These are phyloP conservation scores for Conger conger DNA, from an alignment of 2,113 vertebrate species.

Conservation along the genomic window DNA sequence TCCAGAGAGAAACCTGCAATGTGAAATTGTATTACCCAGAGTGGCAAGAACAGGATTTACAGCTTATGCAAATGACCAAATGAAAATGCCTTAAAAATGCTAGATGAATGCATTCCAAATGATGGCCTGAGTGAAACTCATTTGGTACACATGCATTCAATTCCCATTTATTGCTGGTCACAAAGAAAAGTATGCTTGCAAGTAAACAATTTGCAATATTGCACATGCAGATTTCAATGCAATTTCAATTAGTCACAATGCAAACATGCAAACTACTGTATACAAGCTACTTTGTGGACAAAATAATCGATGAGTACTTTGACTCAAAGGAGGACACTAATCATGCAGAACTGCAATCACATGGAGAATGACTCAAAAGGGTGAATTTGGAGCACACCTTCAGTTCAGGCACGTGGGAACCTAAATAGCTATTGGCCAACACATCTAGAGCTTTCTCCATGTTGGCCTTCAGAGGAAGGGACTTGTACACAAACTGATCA, in stretches of 20 bases:
- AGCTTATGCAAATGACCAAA: neutral
- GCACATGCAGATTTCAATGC: neutral
- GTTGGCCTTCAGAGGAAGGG: conserved; percentile 65
- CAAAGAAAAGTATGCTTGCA: neutral
- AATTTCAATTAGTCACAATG: too few relatives aligned
- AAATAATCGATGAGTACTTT: neutral
- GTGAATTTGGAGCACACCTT: conserved; percentile 31
- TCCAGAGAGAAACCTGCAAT: conserved; percentile 90
- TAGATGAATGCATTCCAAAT: neutral
- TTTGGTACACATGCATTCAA: neutral
- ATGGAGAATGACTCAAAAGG: conserved; percentile 44
- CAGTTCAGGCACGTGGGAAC: conserved; percentile 59
- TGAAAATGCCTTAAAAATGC: neutral
- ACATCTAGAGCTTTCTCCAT: conserved; percentile 64
- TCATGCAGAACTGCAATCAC: conserved; percentile 17
- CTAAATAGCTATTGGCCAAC: conserved; percentile 84
- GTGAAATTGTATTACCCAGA: neutral
- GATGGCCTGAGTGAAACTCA: neutral
- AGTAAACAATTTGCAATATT: neutral
- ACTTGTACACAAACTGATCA: conserved; percentile 80
- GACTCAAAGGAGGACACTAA: neutral
- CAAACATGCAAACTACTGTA: neutral
- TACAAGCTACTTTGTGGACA: too few relatives aligned
- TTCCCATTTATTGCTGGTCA: neutral
- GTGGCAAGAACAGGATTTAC: neutral